phyloP scores from a whole-genome alignment of 2,797 vertebrate genomes.

The Macroramphosus scolopax region DNA sequence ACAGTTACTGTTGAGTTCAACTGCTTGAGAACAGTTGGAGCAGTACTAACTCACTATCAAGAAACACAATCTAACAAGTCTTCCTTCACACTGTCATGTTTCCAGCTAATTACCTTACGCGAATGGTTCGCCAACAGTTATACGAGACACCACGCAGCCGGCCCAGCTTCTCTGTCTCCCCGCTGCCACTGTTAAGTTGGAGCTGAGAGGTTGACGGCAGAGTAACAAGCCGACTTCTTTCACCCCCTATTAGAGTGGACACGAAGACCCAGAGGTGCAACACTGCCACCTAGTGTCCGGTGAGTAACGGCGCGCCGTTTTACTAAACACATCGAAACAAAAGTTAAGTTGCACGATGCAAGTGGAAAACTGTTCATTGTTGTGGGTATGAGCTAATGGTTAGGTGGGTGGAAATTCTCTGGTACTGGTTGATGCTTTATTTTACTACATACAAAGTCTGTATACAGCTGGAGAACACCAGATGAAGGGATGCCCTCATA shows the following conservation, averaged over 20 bases:
- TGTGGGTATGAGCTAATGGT: too few relatives aligned
- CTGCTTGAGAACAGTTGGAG: too few relatives aligned
- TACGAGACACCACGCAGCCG: background rate
- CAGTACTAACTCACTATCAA: too few relatives aligned
- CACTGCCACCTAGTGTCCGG: constrained; percentile 23
- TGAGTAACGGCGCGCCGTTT: background rate
- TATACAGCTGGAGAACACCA: too few relatives aligned
- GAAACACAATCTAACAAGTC: background rate
- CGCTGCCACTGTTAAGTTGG: background rate
- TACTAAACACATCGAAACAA: too few relatives aligned
- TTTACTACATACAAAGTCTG: too few relatives aligned
- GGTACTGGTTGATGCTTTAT: too few relatives aligned
- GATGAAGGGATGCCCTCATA: too few relatives aligned
- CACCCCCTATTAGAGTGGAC: background rate
- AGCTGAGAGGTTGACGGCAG: background rate
- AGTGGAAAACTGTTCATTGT: too few relatives aligned
- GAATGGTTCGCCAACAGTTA: constrained; percentile 19
- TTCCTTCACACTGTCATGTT: background rate
- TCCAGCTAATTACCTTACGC: constrained; percentile 44
- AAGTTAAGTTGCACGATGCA: too few relatives aligned
- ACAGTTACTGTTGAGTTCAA: too few relatives aligned
- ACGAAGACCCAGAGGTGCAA: background rate
- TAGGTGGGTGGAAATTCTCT: too few relatives aligned
- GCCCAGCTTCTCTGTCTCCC: background rate
- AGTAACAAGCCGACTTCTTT: constrained; percentile 29